Evolutionary conservation across 2,113 vertebrate genomes (phyloP).

Genomic region (Aegotheles bennettii): DNA sequence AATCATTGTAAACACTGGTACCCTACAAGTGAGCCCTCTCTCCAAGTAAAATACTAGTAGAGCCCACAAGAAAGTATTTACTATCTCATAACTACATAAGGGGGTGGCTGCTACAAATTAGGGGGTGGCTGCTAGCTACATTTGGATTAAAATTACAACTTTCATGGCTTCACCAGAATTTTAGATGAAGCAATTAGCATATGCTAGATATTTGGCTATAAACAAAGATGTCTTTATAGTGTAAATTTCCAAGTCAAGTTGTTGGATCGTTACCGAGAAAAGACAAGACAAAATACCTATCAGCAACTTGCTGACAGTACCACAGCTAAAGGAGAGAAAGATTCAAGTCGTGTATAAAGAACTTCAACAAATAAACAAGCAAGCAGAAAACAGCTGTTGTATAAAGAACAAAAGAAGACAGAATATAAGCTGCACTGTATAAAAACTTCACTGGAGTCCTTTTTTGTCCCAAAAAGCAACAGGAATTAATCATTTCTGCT

Average conservation of each 20-base stretch:
- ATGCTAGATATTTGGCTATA: neutral
- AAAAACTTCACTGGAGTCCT: neutral
- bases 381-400: neutral
- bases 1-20: neutral
- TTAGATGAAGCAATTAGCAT: neutral
- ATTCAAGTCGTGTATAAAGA: neutral
- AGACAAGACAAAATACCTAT: neutral
- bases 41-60: neutral
- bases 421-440: neutral
- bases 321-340: neutral
- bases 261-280: neutral
- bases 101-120: neutral
- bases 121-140: neutral
- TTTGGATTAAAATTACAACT: neutral
- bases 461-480: neutral
- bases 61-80: neutral
- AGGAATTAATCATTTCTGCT: conserved; percentile 1
- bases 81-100: neutral
- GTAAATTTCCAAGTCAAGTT: neutral
- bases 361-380: neutral
- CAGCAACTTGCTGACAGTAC: neutral
- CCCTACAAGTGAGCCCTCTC: neutral
- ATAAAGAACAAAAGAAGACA: neutral
- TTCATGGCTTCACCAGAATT: neutral
- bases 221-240: neutral